Base-by-base conservation (phyloP, 2,888 invertebrate species). In the Noctua comes region DNA sequence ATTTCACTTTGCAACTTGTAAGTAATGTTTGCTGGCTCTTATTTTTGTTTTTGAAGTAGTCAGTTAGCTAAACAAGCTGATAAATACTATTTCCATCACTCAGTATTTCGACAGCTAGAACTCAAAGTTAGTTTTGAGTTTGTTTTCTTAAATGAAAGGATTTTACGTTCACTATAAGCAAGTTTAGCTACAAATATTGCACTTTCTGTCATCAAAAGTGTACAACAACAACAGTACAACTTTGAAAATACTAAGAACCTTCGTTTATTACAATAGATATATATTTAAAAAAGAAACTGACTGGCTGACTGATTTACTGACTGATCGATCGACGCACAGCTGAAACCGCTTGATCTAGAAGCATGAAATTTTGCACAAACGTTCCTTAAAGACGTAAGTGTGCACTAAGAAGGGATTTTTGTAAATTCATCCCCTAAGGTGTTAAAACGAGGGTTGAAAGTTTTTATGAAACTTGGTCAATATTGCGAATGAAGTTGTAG, bases 1-100 rank as follows among this genome's bases (percentile, higher is more conserved):
- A 86, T 88, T 86, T 89, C 88, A 83, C 86, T 85, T 86, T 83
- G 86, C 73, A 76, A 68, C 80, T 83, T 77, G 83, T 80, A 78
- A 80, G 75, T 86, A 40, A 76, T 74, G 68, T 83, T 80, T 76
- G 73, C 76, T 65, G 16, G 64, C 18, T 27, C 24, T 24, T 68
- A 77, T 82, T 82, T 85, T 73, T 48, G 43, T 57, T 83, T 70
- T 70, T 73, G 51, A 66, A 69, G 24, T 66, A 10, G 18, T 18
- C 66, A 66, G 66, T 43, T 66, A 66, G 43, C 43, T 1, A 43
- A 66, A 66, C 43, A 43, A 8, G 43, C 6, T 40, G 11, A 40
- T 66, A 43, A 43, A 66, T 64, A 8, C 18, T 62, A 64, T 43
- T n/a, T 66, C n/a, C 3, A 27, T n/a, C n/a, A 27, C n/a, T 66